Base-by-base conservation (phyloP, 2,113 vertebrate species). In the Candoia aspera region DNA sequence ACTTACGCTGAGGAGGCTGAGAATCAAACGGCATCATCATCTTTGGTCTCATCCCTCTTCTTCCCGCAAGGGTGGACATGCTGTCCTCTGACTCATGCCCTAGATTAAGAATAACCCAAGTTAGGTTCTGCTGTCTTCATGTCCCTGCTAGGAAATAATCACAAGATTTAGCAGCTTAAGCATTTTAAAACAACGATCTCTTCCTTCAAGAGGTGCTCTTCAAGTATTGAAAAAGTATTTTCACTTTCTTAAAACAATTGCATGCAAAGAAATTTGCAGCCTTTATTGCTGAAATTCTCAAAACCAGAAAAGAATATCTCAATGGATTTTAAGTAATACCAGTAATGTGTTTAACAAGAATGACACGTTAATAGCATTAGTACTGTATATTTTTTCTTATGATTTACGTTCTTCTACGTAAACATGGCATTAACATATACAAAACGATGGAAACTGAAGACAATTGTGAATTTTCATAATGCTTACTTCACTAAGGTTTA, bases 1-100 rank as follows among this genome's bases (percentile, higher is more conserved):
- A 99, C 99, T 99, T 99, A 99, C 99, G 99, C 97, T 99, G 99
- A 95, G 99, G 99, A 1, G 99, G 99, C 92, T 99, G 99, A n/a
- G 98, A 98, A 94, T 99, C 99, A 97, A 99, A 99, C 88, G 99
- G 99, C 99, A 99, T 99, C 99, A 99, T 99, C 98, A 99, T 99
- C 98, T 99, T 99, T 96, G 99, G 99, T 96, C 99, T 98, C 98
- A 99, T 99, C 94, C 99, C 99, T 87, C 99, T 98, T 55, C 99
- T 98, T 94, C 98, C 99, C 86, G 98, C 98, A 97, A 99, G 97
- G 17, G 99, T 98, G 94, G 99, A 99, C 98, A 99, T 99, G 98
- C 98, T 99, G 95, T 99, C 99, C 96, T 99, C 99, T 89, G 99
- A 99, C 94, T 99, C 99, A 92, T 99, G 99, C 93, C 99, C 99